Conservation (phyloP, 2,888 invertebrate species). For the Drosophila pseudotakahashii region DNA sequence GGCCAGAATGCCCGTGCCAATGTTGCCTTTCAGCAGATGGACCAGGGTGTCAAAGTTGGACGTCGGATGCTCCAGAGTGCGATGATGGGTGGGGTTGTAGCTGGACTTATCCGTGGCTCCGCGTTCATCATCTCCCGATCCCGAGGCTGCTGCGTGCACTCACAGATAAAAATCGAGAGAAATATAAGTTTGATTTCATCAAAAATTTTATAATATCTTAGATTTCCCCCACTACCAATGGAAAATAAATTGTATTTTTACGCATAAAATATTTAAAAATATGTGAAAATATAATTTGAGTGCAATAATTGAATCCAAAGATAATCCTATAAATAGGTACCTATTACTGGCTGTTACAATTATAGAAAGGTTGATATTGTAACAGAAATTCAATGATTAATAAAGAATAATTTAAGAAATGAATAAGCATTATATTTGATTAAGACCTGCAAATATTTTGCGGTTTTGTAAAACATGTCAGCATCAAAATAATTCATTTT, state of each 20-base stretch:
- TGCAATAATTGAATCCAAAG: no score
- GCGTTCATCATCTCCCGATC: constrained; percentile 56
- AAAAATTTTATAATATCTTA: neutral
- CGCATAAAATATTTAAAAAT: no score
- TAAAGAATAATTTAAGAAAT: no score
- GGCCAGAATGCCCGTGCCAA: constrained; percentile 97
- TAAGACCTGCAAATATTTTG: no score
- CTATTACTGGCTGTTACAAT: no score
- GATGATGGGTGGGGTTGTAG: constrained; percentile 88
- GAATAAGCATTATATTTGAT: no score
- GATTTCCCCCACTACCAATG: no score
- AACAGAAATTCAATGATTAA: no score
- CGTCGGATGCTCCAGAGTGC: constrained; percentile 91
- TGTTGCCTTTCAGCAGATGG: constrained; percentile 90
- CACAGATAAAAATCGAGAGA: constrained; percentile 12
- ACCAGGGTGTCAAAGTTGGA: constrained; percentile 92
- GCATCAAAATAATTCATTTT: neutral
- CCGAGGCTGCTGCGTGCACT: constrained; percentile 71
- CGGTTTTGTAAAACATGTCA: no score
- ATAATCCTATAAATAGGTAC: no score
- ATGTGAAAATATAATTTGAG: no score
- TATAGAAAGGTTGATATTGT: no score
- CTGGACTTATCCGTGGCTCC: constrained; percentile 69
- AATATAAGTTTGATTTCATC: constrained; percentile 2
- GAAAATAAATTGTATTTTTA: neutral